These are phyloP conservation scores for Platanista minor DNA, from an alignment of 2,113 vertebrate genomes.

Conservation along the genomic window DNA sequence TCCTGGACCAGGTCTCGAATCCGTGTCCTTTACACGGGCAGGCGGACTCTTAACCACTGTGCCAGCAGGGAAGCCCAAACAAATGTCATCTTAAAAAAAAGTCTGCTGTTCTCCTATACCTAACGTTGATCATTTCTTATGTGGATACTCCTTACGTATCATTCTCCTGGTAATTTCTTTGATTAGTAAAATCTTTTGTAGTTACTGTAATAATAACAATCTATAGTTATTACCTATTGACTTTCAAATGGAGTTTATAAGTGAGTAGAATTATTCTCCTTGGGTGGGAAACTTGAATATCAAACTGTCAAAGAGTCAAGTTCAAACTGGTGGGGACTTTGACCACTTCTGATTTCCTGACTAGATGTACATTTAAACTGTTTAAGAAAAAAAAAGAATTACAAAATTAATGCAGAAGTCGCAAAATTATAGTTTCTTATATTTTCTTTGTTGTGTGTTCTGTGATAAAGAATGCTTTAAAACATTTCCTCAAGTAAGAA, in stretches of 20 bases:
- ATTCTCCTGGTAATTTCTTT: not conserved
- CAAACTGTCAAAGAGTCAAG: not conserved
- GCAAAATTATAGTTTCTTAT: not conserved
- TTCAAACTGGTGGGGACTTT: not conserved
- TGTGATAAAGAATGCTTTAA: not conserved
- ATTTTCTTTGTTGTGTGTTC: not conserved
- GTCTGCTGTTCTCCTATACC: not conserved
- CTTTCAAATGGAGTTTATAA: conserved; percentile 3
- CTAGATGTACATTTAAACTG: not conserved
- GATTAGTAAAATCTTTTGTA: not conserved
- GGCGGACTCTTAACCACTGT: no score
- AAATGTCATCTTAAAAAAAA: not conserved
- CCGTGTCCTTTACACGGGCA: no score
- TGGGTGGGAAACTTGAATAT: not conserved
- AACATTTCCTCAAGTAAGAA: not conserved
- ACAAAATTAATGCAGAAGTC: not conserved
- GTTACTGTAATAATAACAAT: not conserved
- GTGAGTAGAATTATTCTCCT: not conserved
- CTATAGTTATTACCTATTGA: not conserved
- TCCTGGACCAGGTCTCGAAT: no score
- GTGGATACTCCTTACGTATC: not conserved
- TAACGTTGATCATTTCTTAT: not conserved
- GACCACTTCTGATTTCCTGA: not conserved
- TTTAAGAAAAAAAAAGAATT: not conserved
- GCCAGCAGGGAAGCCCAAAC: not conserved